phyloP scores from a whole-genome alignment of 1,140 invertebrate genomes.

The Idris sp. region DNA sequence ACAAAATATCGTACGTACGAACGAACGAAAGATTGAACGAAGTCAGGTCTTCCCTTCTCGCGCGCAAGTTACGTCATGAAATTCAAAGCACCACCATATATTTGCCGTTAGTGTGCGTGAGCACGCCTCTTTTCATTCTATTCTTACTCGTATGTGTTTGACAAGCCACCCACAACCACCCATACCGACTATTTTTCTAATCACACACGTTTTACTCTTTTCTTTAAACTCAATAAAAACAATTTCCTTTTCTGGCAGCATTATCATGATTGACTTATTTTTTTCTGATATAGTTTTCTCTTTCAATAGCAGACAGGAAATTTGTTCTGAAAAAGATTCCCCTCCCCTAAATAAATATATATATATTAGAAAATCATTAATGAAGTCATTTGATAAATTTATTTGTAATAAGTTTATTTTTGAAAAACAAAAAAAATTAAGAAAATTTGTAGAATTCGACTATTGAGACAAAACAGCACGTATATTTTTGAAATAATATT shows the following conservation, averaged over 20 bases:
- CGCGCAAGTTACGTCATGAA: constrained; percentile 52
- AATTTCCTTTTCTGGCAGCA: no score
- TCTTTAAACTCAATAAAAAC: constrained; percentile 15
- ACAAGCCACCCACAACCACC: constrained; percentile 50
- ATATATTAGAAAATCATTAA: no score
- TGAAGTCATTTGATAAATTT: no score
- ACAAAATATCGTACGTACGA: constrained; percentile 40
- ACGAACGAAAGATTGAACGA: constrained; percentile 46
- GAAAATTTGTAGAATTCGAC: no score
- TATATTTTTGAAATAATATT: no score
- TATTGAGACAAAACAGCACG: no score
- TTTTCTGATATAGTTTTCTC: no score
- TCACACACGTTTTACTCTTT: constrained; percentile 19
- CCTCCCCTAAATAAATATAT: no score
- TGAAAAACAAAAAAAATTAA: no score
- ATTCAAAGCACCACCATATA: constrained; percentile 52
- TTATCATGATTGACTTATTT: constrained; percentile 21
- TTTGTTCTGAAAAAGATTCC: no score
- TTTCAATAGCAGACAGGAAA: no score
- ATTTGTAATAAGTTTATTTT: no score
- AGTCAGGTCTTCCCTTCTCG: constrained; percentile 55
- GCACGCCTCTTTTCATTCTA: constrained; percentile 51
- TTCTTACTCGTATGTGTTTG: constrained; percentile 51
- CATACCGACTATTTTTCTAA: constrained; percentile 26
- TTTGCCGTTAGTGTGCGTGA: constrained; percentile 37